These are phyloP conservation scores for Phocides pigmalion DNA, from an alignment of 1,140 invertebrate genomes.

Conservation along the genomic window DNA sequence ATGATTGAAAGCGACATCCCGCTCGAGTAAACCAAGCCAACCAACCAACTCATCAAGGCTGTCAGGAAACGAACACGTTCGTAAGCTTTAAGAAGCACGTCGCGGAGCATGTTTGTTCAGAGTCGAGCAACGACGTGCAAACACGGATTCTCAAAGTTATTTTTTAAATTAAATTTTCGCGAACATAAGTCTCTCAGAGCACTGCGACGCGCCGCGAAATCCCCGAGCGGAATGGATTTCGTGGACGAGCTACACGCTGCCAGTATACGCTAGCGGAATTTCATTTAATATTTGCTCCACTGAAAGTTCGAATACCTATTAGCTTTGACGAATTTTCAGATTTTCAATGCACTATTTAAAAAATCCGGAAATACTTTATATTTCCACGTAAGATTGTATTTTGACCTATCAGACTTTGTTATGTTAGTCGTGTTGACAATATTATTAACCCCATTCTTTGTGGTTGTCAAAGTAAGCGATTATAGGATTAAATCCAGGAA, in stretches of 20 bases:
- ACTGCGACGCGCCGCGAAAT: constrained; percentile 30
- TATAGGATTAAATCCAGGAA: too few relatives aligned
- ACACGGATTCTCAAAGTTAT: constrained; percentile 39
- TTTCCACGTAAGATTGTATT: too few relatives aligned
- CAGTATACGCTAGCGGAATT: constrained; percentile 36
- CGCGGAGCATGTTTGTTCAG: constrained; percentile 11
- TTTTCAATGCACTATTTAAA: too few relatives aligned
- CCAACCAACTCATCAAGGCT: too few relatives aligned
- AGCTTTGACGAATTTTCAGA: constrained; percentile 3
- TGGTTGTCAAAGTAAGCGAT: too few relatives aligned
- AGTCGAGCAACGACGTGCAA: constrained; percentile 15
- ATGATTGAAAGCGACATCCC: too few relatives aligned
- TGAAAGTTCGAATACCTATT: constrained; percentile 13
- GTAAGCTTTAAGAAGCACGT: background rate
- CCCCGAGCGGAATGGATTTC: constrained; percentile 37
- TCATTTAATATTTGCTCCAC: constrained; percentile 33
- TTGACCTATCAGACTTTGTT: too few relatives aligned
- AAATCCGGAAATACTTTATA: too few relatives aligned
- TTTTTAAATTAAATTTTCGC: constrained; percentile 54
- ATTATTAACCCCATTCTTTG: too few relatives aligned
- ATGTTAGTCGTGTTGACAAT: too few relatives aligned
- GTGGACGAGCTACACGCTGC: constrained; percentile 23
- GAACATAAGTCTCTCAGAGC: constrained; percentile 40
- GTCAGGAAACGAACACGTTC: too few relatives aligned
- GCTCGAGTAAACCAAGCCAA: too few relatives aligned